Evolutionary conservation across 2,888 invertebrate species (phyloP).

Genomic region (Loripinus fragilis): DNA sequence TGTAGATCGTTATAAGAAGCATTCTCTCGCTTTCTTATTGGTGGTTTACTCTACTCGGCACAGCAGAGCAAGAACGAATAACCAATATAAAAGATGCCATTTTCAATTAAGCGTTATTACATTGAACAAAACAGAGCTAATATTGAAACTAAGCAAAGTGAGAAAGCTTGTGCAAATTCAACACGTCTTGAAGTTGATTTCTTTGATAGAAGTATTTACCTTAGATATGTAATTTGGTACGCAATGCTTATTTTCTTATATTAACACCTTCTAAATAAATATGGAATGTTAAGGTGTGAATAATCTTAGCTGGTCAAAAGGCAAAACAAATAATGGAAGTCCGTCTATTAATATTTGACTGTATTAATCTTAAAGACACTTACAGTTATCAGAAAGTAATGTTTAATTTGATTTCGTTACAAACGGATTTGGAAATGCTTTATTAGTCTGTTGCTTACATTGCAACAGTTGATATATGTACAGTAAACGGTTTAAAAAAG

Average conservation of each 20-base stretch:
- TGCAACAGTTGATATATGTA: too few species aligned
- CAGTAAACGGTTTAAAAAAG: too few species aligned
- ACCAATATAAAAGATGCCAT: neutral
- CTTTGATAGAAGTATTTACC: conserved; percentile 55
- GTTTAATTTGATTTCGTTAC: conserved; percentile 12
- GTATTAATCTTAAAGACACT: neutral
- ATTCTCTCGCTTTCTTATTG: too few species aligned
- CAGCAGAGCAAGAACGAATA: too few species aligned
- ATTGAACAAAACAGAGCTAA: conserved; percentile 15
- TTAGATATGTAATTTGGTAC: conserved; percentile 43
- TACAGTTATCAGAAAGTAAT: neutral
- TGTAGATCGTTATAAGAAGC: too few species aligned
- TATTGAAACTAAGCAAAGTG: conserved; percentile 2
- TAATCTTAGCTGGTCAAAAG: conserved; percentile 31
- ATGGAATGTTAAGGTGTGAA: conserved; percentile 50
- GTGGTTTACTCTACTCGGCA: too few species aligned
- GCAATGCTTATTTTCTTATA: conserved; percentile 55
- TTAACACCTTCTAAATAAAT: conserved; percentile 50
- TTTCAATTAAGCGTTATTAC: neutral
- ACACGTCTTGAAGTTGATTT: neutral
- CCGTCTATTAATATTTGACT: conserved; percentile 7
- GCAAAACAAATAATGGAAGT: conserved; percentile 37
- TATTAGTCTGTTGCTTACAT: too few species aligned
- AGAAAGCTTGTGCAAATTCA: conserved; percentile 10
- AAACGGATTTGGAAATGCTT: too few species aligned